Conservation (phyloP, 2,113 vertebrate species). For the Urocolius indicus region DNA sequence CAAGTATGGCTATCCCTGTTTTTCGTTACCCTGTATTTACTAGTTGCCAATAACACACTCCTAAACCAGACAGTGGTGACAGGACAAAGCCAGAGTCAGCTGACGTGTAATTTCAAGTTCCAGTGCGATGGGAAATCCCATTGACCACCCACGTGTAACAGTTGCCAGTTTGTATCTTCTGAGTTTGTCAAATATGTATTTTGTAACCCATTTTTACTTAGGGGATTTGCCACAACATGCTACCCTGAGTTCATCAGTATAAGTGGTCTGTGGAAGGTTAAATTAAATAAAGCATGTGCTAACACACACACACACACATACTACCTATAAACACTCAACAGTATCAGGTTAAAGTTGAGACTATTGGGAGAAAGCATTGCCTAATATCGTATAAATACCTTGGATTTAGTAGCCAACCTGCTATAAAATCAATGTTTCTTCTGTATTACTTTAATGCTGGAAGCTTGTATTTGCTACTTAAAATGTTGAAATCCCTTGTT, state of each 20-base stretch:
- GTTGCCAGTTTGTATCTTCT: neutral
- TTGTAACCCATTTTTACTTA: neutral
- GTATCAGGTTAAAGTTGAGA: neutral
- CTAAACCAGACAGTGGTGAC: accelerated
- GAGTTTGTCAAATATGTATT: neutral
- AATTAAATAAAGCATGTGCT: neutral
- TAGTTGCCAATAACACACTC: neutral
- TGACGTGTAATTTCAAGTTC: neutral
- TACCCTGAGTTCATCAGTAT: neutral
- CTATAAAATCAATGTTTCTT: neutral
- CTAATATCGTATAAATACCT: neutral
- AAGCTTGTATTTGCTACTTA: neutral
- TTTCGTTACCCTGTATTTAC: too few species aligned
- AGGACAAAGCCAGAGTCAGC: neutral
- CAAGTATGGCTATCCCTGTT: neutral
- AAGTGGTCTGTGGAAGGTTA: neutral
- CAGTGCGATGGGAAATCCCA: neutral
- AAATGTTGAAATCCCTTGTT: neutral
- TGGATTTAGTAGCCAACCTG: neutral
- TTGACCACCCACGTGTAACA: neutral
- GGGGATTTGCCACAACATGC: neutral
- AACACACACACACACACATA: neutral
- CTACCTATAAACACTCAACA: neutral
- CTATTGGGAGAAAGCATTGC: neutral
- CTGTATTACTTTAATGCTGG: neutral